These are phyloP conservation scores for Menidia beryllina DNA, from an alignment of 2,113 vertebrate species.

Conservation along the genomic window DNA sequence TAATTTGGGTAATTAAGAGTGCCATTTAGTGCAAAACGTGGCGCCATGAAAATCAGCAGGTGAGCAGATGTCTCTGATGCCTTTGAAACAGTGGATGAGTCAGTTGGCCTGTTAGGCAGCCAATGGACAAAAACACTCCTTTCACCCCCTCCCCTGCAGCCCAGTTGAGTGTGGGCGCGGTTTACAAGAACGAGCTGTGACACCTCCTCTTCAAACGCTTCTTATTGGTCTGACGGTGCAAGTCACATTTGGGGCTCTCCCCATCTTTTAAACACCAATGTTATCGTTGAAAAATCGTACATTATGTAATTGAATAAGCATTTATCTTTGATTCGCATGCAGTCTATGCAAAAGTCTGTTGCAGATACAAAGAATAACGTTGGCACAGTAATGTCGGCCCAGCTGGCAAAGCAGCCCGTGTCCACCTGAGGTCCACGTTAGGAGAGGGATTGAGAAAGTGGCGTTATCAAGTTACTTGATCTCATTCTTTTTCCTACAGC, in stretches of 20 bases:
- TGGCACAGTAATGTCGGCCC: background rate
- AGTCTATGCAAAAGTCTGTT: background rate
- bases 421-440: background rate
- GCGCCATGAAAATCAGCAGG: background rate
- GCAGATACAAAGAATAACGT: background rate
- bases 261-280: slow-evolving; percentile 12
- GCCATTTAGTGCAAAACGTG: background rate
- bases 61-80: background rate
- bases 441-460: slow-evolving; percentile 12
- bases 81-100: slow-evolving; percentile 17
- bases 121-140: slow-evolving; percentile 35
- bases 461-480: slow-evolving; percentile 1
- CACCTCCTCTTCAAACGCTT: slow-evolving; percentile 34
- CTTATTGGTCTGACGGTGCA: slow-evolving; percentile 60
- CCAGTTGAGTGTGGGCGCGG: slow-evolving; percentile 51
- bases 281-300: slow-evolving; percentile 1
- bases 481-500: slow-evolving; percentile 13
- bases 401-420: background rate
- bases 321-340: background rate
- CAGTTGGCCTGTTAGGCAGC: slow-evolving; percentile 28
- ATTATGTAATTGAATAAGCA: background rate
- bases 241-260: slow-evolving; percentile 55
- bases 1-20: background rate
- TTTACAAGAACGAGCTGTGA: slow-evolving; percentile 5
- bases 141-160: slow-evolving; percentile 30